Conservation (phyloP, 2,113 vertebrate species). For the Barnardius zonarius region DNA sequence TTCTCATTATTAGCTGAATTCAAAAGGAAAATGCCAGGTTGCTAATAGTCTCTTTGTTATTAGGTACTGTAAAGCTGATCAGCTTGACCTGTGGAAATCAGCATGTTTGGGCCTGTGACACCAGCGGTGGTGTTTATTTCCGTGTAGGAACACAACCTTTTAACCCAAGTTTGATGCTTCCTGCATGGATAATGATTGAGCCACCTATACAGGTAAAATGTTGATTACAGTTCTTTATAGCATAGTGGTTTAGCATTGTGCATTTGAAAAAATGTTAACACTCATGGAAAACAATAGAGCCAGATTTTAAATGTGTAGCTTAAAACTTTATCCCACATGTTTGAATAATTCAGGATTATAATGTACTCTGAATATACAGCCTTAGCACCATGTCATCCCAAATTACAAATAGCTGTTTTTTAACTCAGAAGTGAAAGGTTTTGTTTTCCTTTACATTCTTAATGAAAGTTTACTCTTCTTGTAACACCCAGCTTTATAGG, state of each 20-base stretch:
- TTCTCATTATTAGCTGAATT: not conserved
- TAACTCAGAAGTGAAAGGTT: not conserved
- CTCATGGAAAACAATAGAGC: not conserved
- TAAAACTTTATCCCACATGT: not conserved
- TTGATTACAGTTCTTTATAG: not conserved
- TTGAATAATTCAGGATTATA: not conserved
- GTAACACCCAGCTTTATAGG: not conserved
- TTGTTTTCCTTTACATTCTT: not conserved
- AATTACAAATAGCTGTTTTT: not conserved
- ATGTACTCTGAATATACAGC: not conserved
- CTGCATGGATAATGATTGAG: constrained; percentile 95
- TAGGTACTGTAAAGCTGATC: constrained; percentile 84
- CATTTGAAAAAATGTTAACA: not conserved
- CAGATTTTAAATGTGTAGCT: not conserved
- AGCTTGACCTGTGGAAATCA: constrained; percentile 91
- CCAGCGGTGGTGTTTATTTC: constrained; percentile 89
- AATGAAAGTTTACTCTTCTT: not conserved
- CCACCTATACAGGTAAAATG: constrained; percentile 85
- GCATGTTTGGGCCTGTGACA: constrained; percentile 94
- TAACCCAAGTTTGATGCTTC: constrained; percentile 97
- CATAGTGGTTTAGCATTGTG: not conserved
- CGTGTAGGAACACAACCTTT: constrained; percentile 95
- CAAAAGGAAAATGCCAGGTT: not conserved
- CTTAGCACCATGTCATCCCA: not conserved
- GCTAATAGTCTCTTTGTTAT: not conserved